Base-by-base conservation (phyloP, 2,888 invertebrate species). In the Brachynemurus nebulosus region DNA sequence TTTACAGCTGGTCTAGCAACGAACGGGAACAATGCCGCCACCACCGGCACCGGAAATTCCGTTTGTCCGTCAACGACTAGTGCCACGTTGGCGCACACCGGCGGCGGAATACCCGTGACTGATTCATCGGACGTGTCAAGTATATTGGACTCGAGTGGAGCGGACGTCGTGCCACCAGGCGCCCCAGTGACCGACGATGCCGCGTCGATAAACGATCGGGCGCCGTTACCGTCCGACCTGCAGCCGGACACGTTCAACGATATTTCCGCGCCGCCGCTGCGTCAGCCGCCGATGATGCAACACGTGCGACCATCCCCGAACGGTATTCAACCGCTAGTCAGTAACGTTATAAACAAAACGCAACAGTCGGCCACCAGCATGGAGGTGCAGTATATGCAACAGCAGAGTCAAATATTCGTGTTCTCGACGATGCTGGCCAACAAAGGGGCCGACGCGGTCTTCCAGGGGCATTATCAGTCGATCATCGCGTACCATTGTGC, bases 401-500 rank as follows among this genome's bases (percentile, higher is more conserved):
- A 96, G 67, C 93, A 95, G 68, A 93, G 90, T 68, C 93, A 95
- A 66, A 91, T 96, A 63, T 96, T 93, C 75, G 95, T 96, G 54
- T 96, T 96, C 70, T 90, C 92, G 17, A 95, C 96, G 7, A 71
- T 81, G 57, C 68, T 93, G 66, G 96, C 95, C 3, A 96, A 96
- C 66, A 85, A 90, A 60, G 93, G 92, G 4, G 95, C 95, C 0
- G 93, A 96, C 57, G 79, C 88, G 11, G 93, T 95, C 11, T 68
- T 90, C 48, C 82, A 83, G 49, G 89, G 92, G 2, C 88, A 89
- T 57, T 91, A 80, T 64, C 82, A 86, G 56, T 86, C 89, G 42
- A 93, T 96, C 54, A 89, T 95, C 54, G 86, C 89, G 21, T 96
- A 86, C 66, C 96, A 96, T 60, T 90, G 91, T 70, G 86, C 92